Evolutionary conservation across 2,113 vertebrate genomes (phyloP).

Genomic region (Labeo catla): DNA sequence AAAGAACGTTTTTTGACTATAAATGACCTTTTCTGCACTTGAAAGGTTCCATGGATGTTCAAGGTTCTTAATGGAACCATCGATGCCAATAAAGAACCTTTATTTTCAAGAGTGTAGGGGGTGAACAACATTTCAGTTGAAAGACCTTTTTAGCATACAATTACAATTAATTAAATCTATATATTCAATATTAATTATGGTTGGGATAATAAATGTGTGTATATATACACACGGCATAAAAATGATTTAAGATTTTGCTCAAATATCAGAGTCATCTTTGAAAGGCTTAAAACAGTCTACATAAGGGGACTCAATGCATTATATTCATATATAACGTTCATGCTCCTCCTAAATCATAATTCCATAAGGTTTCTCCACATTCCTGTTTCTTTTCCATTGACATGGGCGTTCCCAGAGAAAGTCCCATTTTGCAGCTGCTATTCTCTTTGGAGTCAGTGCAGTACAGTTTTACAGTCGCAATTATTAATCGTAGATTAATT

Average conservation of each 20-base stretch:
- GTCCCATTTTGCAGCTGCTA: constrained; percentile 21
- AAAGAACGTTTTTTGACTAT: too few relatives aligned
- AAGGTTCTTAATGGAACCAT: too few relatives aligned
- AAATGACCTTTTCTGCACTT: too few relatives aligned
- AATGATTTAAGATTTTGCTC: background rate
- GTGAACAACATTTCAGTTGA: background rate
- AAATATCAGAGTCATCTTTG: background rate
- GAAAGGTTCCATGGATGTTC: too few relatives aligned
- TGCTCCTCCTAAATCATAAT: background rate
- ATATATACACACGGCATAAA: background rate
- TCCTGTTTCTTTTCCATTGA: constrained; percentile 36
- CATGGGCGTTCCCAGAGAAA: constrained; percentile 37
- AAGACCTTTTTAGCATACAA: background rate
- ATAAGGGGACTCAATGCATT: background rate
- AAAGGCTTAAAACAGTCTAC: background rate
- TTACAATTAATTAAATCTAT: background rate
- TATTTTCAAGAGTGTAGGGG: background rate
- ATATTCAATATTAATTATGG: background rate
- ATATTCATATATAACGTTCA: background rate
- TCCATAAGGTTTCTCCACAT: constrained; percentile 19
- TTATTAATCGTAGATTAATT: background rate
- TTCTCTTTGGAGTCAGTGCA: background rate
- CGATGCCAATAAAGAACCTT: too few relatives aligned
- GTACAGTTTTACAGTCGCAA: background rate
- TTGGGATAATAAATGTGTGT: too few relatives aligned